A percentile compares a stretch with the other conserved stretches of the same genome.
Conservation (phyloP, 2,797 vertebrate genomes). For the Falco concolor region DNA sequence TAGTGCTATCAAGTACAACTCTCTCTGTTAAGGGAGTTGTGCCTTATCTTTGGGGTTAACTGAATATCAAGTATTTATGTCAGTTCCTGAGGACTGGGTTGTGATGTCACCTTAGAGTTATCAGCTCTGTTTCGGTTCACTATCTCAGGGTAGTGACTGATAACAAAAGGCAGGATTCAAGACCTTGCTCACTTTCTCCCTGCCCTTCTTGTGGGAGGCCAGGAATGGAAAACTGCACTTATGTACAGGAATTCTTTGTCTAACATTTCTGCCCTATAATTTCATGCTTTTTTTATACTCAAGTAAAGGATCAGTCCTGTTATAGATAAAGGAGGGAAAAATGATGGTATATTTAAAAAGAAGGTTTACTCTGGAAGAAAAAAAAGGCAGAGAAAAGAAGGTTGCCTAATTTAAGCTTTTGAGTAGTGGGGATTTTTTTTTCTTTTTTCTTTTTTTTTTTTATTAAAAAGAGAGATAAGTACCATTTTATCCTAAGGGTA, state of each 20-base stretch:
- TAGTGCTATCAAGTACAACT: slow-evolving; percentile 49
- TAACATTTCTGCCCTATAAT: slow-evolving; percentile 2
- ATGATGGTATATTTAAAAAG: neutral
- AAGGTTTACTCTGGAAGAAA: neutral
- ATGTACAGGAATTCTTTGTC: slow-evolving; percentile 64
- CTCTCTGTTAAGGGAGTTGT: slow-evolving; percentile 59
- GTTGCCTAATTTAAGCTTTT: neutral
- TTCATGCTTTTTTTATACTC: neutral
- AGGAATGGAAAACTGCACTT: slow-evolving; percentile 65
- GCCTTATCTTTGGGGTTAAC: slow-evolving; percentile 65
- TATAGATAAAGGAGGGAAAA: neutral
- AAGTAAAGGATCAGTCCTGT: neutral
- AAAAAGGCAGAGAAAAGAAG: neutral
- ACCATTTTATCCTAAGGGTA: neutral
- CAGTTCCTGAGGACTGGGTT: slow-evolving; percentile 66
- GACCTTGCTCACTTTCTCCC: slow-evolving; percentile 66
- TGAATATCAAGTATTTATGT: slow-evolving; percentile 78
- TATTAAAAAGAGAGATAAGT: neutral
- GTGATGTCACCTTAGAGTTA: slow-evolving; percentile 79
- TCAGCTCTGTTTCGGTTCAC: slow-evolving; percentile 68
- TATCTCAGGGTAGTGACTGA: slow-evolving; percentile 66
- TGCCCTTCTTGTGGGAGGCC: slow-evolving; percentile 47
- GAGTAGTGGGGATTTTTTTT: neutral
- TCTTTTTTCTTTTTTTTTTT: too few relatives aligned
- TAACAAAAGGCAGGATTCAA: slow-evolving; percentile 72